Evolutionary conservation across 2,113 vertebrate genomes (phyloP).

Genomic region (Pachyramphus minor): DNA sequence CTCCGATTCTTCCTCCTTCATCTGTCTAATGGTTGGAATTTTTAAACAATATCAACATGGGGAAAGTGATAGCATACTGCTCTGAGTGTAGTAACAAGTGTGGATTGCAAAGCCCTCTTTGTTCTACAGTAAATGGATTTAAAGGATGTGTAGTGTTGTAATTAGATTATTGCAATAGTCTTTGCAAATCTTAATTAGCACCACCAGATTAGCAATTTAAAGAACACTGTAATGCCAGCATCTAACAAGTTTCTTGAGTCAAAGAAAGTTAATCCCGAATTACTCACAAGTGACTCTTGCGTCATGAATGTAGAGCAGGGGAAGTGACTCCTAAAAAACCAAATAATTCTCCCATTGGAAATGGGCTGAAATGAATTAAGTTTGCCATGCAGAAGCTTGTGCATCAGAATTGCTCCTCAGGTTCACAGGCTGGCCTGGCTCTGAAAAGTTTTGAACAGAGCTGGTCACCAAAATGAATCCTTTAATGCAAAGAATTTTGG

Average conservation of each 20-base stretch:
- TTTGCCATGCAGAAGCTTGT: not conserved
- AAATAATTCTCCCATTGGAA: not conserved
- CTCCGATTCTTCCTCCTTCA: not conserved
- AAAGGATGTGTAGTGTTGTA: not conserved
- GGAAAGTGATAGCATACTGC: fast-evolving
- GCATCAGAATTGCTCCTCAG: not conserved
- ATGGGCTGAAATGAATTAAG: not conserved
- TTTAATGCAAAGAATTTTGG: not conserved
- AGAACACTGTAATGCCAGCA: conserved; percentile 3
- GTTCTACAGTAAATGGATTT: not conserved
- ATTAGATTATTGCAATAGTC: conserved; percentile 3
- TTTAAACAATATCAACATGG: not conserved
- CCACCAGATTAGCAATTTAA: not conserved
- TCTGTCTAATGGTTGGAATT: not conserved
- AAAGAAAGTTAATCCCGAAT: not conserved
- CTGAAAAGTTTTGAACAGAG: not conserved
- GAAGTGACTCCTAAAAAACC: not conserved
- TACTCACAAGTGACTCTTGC: not conserved
- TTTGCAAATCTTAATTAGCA: conserved; percentile 24
- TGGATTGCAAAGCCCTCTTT: not conserved
- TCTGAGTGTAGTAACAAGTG: not conserved
- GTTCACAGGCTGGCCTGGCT: not conserved
- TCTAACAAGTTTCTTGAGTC: not conserved
- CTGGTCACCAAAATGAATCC: not conserved
- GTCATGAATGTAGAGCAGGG: not conserved